Evolutionary conservation across 1,140 invertebrate genomes (phyloP), one percentile per base, ranked within the genome.

Genomic region (Delia radicum): DNA sequence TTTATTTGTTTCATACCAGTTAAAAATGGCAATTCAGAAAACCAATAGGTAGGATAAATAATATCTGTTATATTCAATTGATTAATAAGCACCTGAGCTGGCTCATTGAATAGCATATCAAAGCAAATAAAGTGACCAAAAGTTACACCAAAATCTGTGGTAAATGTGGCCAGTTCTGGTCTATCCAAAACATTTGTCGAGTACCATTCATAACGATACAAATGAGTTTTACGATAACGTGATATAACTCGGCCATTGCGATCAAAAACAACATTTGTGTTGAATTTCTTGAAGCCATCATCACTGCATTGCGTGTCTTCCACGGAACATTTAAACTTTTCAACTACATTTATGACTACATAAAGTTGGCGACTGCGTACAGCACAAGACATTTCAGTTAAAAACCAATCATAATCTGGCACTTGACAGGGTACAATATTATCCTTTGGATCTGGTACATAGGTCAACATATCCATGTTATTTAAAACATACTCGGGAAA

Each of bases 61-160:
- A 76, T 73, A 80, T 96, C 92, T 5, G 88, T 90, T 1, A 95
- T 80, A 1, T 87, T 84, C 0, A n/a, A 65, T 7, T 84, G 79
- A 3, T 42, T 27, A 0, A 85, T 7, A 21, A 85, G 65, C 0
- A 80, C 28, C 87, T 80, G 6, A 89, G 79, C 86, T 0, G 94
- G 94, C 4, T 89, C 83, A 72, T 89, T 77, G 80, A 92, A 95
- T 4, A 94, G 55, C 69, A 95, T 90, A 82, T 96, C 94, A 78
- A 93, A 94, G 80, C 93, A 94, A 13, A 90, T 93, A 61, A 94
- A 90, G 3, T 91, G 87, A 0, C 92, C 93, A 79, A 95, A 94
- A 15, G 87, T 90, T 0, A 93, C 91, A 1, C 91, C 90, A 79
- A 94, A 94, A 79, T 93, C 92, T 0, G 93, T 94, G 2, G 79